Evolutionary conservation across 2,797 vertebrate genomes (phyloP).

Genomic region (Mormyrus hasselquistii): DNA sequence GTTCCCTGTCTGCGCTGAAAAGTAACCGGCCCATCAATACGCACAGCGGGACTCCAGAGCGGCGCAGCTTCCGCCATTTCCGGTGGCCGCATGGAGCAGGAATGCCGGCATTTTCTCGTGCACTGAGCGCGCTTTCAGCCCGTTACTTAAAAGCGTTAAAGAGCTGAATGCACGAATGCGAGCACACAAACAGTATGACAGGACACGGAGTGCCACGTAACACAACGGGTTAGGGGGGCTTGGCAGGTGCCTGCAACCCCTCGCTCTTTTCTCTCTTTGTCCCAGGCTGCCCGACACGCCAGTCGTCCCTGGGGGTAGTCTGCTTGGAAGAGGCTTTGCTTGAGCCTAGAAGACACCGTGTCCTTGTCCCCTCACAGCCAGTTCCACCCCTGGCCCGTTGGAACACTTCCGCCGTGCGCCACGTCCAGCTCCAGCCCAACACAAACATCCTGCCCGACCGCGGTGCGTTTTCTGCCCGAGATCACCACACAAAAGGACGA

Average conservation of each 20-base stretch:
- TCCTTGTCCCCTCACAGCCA: background rate
- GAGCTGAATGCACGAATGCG: background rate
- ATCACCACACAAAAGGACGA: slow-evolving; percentile 12
- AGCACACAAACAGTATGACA: background rate
- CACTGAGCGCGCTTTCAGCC: background rate
- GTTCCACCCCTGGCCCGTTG: slow-evolving; percentile 1
- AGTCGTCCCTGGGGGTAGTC: slow-evolving; percentile 1
- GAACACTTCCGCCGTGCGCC: slow-evolving; percentile 12
- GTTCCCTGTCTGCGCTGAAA: background rate
- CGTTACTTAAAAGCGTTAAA: background rate
- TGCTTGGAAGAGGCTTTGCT: background rate
- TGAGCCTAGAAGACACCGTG: background rate
- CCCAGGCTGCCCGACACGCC: background rate
- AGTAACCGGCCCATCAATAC: background rate
- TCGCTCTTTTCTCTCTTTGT: background rate
- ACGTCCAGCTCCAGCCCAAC: slow-evolving; percentile 5
- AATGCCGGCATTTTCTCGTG: background rate
- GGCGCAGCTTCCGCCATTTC: background rate
- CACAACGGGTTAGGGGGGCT: background rate
- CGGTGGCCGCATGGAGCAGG: background rate
- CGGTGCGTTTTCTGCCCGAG: slow-evolving; percentile 15
- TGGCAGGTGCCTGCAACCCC: background rate
- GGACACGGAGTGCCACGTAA: background rate
- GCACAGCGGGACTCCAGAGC: background rate
- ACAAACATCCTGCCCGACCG: slow-evolving; percentile 9